Evolutionary conservation across 2,888 invertebrate species (phyloP).

Genomic region (Leptinotarsa tumamoca): DNA sequence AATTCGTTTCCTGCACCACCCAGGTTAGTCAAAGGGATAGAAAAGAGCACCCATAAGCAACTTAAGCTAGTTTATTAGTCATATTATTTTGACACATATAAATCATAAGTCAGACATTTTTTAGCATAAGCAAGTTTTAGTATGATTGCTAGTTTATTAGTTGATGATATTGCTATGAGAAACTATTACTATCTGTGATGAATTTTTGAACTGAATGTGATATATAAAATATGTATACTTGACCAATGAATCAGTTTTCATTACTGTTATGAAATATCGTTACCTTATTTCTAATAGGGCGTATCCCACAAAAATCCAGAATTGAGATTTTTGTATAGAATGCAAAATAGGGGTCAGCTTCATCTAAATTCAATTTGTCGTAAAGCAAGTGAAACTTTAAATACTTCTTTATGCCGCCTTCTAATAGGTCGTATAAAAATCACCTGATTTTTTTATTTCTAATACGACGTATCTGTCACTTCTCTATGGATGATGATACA

Average conservation of each 20-base stretch:
- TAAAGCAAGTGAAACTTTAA: not conserved
- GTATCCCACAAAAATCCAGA: no score
- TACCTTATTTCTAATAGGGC: no score
- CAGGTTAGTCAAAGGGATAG: constrained; percentile 35
- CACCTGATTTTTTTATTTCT: not conserved
- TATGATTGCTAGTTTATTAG: no score
- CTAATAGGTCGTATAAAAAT: not conserved
- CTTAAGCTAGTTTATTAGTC: constrained; percentile 21
- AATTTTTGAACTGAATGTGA: no score
- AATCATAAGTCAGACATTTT: not conserved
- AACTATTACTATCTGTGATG: no score
- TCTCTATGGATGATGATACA: constrained; percentile 12
- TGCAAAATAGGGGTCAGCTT: no score
- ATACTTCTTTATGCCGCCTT: not conserved
- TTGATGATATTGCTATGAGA: no score
- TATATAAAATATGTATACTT: no score
- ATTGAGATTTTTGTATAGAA: no score
- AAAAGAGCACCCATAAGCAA: constrained; percentile 29
- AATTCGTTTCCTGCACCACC: constrained; percentile 65
- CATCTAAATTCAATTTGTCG: no score
- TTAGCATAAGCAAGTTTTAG: not conserved
- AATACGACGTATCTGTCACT: constrained; percentile 14
- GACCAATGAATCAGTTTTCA: no score
- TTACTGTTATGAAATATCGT: no score
- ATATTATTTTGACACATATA: not conserved